Percentiles rank a stretch among this genome's conserved stretches.
Conservation (phyloP, 2,113 vertebrate species). For the Callaeas wilsoni region DNA sequence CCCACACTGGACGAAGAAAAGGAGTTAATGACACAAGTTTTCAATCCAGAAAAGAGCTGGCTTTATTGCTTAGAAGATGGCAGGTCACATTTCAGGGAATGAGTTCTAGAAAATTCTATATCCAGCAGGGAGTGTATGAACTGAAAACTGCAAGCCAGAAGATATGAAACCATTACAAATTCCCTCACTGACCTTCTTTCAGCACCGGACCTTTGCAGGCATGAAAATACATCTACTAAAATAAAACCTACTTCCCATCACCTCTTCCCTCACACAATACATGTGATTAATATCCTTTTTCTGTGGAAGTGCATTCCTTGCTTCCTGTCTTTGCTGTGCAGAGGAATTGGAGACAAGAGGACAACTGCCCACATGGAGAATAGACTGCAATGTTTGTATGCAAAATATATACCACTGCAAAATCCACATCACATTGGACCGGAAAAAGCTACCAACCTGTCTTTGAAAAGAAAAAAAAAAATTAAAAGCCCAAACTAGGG, state of each 20-base stretch:
- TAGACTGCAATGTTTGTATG: neutral
- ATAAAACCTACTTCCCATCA: neutral
- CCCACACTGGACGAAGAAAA: neutral
- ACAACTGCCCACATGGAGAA: neutral
- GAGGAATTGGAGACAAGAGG: neutral
- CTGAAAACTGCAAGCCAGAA: neutral
- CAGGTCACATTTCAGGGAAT: neutral
- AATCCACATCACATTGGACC: neutral
- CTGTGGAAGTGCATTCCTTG: neutral
- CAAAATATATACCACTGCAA: neutral
- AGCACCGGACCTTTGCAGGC: neutral
- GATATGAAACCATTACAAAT: neutral
- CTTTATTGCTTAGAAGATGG: neutral
- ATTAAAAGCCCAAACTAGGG: neutral
- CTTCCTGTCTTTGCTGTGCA: neutral
- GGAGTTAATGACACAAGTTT: neutral
- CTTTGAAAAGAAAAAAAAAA: neutral
- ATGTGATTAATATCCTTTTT: neutral
- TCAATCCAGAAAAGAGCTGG: neutral
- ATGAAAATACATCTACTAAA: neutral
- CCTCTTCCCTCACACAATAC: neutral
- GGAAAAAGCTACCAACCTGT: neutral
- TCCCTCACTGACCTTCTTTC: neutral
- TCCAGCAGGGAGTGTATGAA: neutral
- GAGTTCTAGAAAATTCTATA: neutral